Conservation (phyloP, 2,113 vertebrate species). For the Perca flavescens region DNA sequence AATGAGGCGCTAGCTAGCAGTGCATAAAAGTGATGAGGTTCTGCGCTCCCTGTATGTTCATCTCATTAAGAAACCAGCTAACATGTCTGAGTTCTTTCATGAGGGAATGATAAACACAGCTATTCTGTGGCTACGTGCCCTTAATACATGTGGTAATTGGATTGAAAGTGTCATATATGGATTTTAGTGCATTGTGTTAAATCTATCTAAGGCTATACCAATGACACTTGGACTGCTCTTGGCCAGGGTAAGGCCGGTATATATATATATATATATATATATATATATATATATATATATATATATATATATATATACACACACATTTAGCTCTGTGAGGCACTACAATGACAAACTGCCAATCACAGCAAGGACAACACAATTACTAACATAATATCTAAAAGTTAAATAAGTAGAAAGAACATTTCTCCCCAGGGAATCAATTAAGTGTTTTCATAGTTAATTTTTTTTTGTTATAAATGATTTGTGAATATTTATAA, state of each 20-base stretch:
- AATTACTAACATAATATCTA: conserved; percentile 1
- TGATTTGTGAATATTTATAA: conserved; percentile 13
- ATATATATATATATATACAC: too few relatives aligned
- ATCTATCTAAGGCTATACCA: conserved; percentile 61
- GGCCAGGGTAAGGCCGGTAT: conserved; percentile 7
- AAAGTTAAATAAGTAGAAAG: background rate
- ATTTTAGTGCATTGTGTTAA: conserved; percentile 63
- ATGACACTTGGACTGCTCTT: conserved; percentile 23
- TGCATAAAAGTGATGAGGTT: conserved; percentile 76
- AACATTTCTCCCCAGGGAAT: conserved; percentile 2
- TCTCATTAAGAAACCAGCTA: conserved; percentile 75
- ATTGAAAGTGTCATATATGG: conserved; percentile 67
- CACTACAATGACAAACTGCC: conserved; percentile 25
- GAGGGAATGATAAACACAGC: conserved; percentile 70
- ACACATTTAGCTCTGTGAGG: conserved; percentile 23
- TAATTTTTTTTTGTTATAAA: background rate
- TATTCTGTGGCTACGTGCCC: conserved; percentile 46
- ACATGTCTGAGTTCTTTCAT: conserved; percentile 65
- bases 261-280: background rate
- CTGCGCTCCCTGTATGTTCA: conserved; percentile 55
- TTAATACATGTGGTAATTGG: conserved; percentile 75
- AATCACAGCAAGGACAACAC: background rate
- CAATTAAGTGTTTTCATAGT: conserved; percentile 4
- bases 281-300: too few relatives aligned
- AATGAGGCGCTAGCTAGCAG: conserved; percentile 65